These are phyloP conservation scores for Sminthurides aquaticus DNA, from an alignment of 2,888 invertebrate species.

Conservation along the genomic window DNA sequence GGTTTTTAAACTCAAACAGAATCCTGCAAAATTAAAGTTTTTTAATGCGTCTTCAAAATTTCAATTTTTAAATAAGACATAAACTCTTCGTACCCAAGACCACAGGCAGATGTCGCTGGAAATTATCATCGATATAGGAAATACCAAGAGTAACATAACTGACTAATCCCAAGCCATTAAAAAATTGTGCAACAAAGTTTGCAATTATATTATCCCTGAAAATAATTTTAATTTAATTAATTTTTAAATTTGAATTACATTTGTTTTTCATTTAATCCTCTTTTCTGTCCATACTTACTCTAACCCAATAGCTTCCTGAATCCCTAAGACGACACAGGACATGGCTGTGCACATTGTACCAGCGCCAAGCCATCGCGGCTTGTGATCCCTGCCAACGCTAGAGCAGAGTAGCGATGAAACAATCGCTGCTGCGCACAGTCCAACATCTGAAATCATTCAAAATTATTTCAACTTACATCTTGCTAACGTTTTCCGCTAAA, in stretches of 20 bases:
- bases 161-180: conserved; percentile 13
- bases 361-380: conserved; percentile 18
- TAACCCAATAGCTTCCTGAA: neutral
- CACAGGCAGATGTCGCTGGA: conserved; percentile 18
- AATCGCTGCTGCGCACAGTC: conserved; percentile 6
- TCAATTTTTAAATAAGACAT: too few species aligned
- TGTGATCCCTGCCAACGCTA: conserved; percentile 17
- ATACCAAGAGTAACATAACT: conserved; percentile 9
- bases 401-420: conserved; percentile 8
- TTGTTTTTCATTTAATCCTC: neutral
- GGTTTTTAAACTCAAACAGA: neutral
- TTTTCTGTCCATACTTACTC: conserved; percentile 11
- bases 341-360: conserved; percentile 14
- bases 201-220: neutral
- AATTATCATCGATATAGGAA: conserved; percentile 18
- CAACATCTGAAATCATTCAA: conserved; percentile 12
- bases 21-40: too few species aligned
- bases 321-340: conserved; percentile 12
- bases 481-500: too few species aligned
- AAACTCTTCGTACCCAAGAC: conserved; percentile 19
- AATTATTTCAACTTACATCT: too few species aligned
- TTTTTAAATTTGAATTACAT: neutral
- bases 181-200: conserved; percentile 14
- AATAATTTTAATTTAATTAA: too few species aligned
- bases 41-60: too few species aligned